These are phyloP conservation scores for Megaustenia siamemsis DNA, from an alignment of 2,888 invertebrate species.

Conservation along the genomic window DNA sequence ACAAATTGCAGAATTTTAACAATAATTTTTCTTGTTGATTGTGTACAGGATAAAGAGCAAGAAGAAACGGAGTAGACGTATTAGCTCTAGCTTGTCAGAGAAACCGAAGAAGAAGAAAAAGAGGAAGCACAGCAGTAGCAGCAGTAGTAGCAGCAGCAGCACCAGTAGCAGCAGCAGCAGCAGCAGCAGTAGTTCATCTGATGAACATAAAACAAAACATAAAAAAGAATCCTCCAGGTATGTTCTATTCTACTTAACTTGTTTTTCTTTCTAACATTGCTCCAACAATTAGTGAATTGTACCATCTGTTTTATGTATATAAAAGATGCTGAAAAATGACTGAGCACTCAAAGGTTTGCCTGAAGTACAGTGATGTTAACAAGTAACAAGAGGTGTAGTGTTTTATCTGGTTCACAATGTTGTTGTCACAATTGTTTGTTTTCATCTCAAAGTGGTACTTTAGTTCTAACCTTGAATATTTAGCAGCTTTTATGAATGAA, in stretches of 20 bases:
- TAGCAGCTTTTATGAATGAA: too few relatives aligned
- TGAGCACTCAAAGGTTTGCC: too few relatives aligned
- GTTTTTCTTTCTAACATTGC: not conserved
- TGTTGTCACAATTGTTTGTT: too few relatives aligned
- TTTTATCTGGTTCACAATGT: too few relatives aligned
- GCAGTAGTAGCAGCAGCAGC: conserved; percentile 17
- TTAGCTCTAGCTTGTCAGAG: conserved; percentile 28
- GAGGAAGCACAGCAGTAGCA: conserved; percentile 26
- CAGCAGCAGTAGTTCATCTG: not conserved
- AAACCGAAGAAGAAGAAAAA: conserved; percentile 33
- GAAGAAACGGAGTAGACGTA: not conserved
- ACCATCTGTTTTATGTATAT: too few relatives aligned
- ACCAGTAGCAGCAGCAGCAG: not conserved
- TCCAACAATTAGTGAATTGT: too few relatives aligned
- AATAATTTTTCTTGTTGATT: not conserved
- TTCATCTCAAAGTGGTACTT: too few relatives aligned
- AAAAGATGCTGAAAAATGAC: too few relatives aligned
- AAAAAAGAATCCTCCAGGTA: conserved; percentile 12
- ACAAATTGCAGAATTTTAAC: too few relatives aligned
- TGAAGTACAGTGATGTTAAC: too few relatives aligned
- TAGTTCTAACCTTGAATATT: too few relatives aligned
- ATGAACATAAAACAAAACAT: not conserved
- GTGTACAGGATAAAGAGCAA: conserved; percentile 18
- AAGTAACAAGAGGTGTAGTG: too few relatives aligned
- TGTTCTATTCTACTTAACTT: not conserved